Percentiles rank a stretch among this genome's conserved stretches.
Evolutionary conservation across 2,113 vertebrate species (phyloP).

Genomic region (Ursus arctos): DNA sequence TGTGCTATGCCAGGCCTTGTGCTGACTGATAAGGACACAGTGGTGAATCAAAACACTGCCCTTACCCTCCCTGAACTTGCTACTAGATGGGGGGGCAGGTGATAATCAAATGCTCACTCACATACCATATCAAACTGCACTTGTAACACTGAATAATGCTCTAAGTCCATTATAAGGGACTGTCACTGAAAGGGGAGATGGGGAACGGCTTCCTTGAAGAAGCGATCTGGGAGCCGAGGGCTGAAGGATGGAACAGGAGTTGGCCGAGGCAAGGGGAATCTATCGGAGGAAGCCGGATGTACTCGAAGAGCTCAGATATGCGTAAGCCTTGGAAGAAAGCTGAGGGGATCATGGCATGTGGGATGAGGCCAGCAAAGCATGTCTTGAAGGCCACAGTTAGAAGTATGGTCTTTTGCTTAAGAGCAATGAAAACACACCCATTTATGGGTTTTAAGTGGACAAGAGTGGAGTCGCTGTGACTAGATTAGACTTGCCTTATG

Average conservation of each 20-base stretch:
- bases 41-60: not conserved
- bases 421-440: not conserved
- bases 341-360: not conserved
- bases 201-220: not conserved
- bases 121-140: too few relatives aligned
- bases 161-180: not conserved
- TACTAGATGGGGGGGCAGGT: not conserved
- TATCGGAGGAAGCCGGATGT: not conserved
- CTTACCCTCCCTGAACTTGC: not conserved
- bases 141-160: not conserved
- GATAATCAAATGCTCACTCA: not conserved
- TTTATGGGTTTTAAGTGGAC: not conserved
- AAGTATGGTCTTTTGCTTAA: not conserved
- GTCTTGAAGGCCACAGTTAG: not conserved
- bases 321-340: not conserved
- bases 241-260: not conserved
- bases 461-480: not conserved
- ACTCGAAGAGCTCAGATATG: not conserved
- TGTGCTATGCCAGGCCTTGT: not conserved
- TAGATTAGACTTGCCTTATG: not conserved
- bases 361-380: not conserved
- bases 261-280: not conserved
- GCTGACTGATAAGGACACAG: not conserved
- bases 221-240: not conserved
- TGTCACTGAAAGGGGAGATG: not conserved